These are phyloP conservation scores for Tympanuchus pallidicinctus DNA, from an alignment of 2,113 vertebrate species.

Conservation along the genomic window DNA sequence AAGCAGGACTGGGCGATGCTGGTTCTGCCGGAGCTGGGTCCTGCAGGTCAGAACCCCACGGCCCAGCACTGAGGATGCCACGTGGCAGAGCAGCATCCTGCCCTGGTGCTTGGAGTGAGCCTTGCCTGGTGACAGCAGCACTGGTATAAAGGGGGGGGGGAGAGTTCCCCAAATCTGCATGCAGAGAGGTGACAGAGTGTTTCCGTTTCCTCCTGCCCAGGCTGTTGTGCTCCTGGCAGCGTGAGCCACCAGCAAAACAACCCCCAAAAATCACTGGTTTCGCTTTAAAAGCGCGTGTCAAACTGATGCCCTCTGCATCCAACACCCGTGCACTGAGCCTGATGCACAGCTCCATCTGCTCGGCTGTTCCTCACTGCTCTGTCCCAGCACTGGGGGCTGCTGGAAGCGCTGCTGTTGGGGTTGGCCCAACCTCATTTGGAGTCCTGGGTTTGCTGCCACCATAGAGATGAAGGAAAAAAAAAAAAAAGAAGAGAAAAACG, in stretches of 20 bases:
- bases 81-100: not conserved
- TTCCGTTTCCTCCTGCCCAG: not conserved
- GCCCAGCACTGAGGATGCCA: too few species aligned
- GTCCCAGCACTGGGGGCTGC: not conserved
- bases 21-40: not conserved
- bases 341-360: slow-evolving; percentile 59
- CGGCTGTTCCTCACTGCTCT: slow-evolving; percentile 57
- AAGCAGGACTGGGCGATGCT: slow-evolving; percentile 6
- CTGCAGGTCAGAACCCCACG: not conserved
- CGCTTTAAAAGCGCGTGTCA: not conserved
- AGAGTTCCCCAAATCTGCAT: not conserved
- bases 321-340: slow-evolving; percentile 16
- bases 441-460: not conserved
- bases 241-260: not conserved
- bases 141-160: fast-evolving
- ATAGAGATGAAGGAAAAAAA: not conserved
- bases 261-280: not conserved
- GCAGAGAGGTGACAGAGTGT: not conserved
- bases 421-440: not conserved
- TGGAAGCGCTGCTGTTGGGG: not conserved
- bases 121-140: not conserved
- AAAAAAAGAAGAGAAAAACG: not conserved
- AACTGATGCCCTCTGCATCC: slow-evolving; percentile 21
- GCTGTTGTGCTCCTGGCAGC: not conserved
- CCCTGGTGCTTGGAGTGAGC: not conserved